Base-by-base conservation (phyloP, 2,888 invertebrate species). In the Uloborus plumipes region DNA sequence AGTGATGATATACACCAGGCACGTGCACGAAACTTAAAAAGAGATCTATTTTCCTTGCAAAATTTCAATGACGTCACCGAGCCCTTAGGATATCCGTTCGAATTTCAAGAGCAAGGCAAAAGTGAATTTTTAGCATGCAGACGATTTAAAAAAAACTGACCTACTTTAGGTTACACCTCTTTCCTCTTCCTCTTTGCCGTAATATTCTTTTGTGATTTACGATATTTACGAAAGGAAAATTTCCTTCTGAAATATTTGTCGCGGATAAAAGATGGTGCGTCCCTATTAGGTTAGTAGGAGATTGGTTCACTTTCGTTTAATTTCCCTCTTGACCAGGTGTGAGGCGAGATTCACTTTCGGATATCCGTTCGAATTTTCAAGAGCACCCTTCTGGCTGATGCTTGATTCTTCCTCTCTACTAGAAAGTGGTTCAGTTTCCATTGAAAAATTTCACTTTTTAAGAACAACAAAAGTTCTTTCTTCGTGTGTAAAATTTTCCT, bases 41-140 rank as follows among this genome's bases (percentile, higher is more conserved):
- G 9, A 39, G 39, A 39, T 39, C 39, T 39, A 39, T 39, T 39
- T 39, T 39, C 39, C 39, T 11, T 39, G 39, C 39, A 39, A 39
- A 39, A 39, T 39, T 39, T 39, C 39, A 62, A 72, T 22, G 67
- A 67, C 55, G 31, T 55, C 67, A 67, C 31, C 53, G 26, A 50
- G 53, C 51, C 50, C 51, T 72, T 72, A 50, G 74, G 80, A 81
- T 81, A 81, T 81, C 80, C 80, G 80, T 81, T 81, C 74, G 69
- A 64, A 62, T 69, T 80, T 65, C 55, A 59, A 50, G 65, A 58
- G 22, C 71, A 61, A 18, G 18, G 14, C 50, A 20, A 39, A 47
- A 49, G n/a, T 50, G 49, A 50, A 66, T 72, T 64, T 70, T n/a
- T 20, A 26, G 26, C 47, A 50, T 51, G 47, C 64, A 74, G 62